phyloP scores from a whole-genome alignment of 2,113 vertebrate species.

The Chaetops frenatus region DNA sequence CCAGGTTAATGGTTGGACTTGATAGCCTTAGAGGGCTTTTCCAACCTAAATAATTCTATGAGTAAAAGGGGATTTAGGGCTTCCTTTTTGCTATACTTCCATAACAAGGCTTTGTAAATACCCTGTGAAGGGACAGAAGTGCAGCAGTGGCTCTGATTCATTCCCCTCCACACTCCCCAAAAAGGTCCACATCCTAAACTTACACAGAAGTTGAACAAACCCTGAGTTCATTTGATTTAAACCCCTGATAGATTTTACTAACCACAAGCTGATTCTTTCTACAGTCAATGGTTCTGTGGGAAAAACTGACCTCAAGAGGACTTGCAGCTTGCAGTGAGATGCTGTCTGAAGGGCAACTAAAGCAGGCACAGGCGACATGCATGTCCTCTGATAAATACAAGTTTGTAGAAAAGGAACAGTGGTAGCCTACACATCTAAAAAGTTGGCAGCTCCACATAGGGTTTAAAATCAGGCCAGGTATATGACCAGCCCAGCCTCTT shows the following conservation, averaged over 20 bases:
- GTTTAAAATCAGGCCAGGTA: background rate
- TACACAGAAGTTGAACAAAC: background rate
- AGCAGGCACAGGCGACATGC: background rate
- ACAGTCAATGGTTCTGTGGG: rapidly evolving
- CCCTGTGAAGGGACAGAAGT: background rate
- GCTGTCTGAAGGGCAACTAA: background rate
- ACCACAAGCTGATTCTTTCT: background rate
- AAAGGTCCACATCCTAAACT: rapidly evolving
- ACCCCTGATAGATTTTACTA: background rate
- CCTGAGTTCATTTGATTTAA: background rate
- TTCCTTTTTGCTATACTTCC: background rate
- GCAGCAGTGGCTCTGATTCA: rapidly evolving
- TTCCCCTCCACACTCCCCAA: rapidly evolving
- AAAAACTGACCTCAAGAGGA: background rate
- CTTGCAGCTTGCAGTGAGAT: background rate
- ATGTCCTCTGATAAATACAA: background rate
- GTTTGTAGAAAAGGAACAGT: background rate
- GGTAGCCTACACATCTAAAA: background rate
- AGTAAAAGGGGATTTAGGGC: background rate
- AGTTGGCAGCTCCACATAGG: background rate
- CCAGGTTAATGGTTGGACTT: background rate
- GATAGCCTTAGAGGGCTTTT: background rate
- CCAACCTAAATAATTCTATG: background rate
- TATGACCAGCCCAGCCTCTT: background rate
- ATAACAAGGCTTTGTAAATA: background rate